A percentile compares a stretch with the other conserved stretches of the same genome.
Evolutionary conservation across 2,113 vertebrate species (phyloP).

Genomic region (Thamnaconus septentrionalis): DNA sequence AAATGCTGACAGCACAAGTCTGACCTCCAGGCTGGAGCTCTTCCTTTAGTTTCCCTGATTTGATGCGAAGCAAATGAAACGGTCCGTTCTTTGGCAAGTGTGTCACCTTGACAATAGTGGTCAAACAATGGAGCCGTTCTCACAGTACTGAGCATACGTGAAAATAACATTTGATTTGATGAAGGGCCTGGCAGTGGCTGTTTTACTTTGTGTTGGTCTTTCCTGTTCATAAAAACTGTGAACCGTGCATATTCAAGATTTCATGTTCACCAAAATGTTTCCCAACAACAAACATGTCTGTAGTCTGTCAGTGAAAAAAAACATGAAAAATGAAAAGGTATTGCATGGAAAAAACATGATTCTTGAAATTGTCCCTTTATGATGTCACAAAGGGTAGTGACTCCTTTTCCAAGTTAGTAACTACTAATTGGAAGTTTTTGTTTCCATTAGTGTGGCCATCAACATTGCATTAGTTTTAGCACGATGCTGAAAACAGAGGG

Average conservation of each 20-base stretch:
- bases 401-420: no score
- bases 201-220: conserved; percentile 2
- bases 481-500: no score
- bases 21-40: conserved; percentile 5
- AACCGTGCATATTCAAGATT: not conserved
- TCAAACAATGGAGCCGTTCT: conserved; percentile 42
- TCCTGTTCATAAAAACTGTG: conserved; percentile 9
- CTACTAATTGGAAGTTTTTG: no score
- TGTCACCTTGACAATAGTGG: conserved; percentile 41
- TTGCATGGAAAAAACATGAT: no score
- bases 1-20: not conserved
- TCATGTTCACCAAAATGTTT: no score
- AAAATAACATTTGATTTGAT: conserved; percentile 53
- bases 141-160: conserved; percentile 13
- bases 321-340: no score
- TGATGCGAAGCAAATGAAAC: conserved; percentile 31
- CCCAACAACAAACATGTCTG: no score
- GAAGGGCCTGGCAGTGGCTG: conserved; percentile 5
- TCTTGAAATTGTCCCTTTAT: no score
- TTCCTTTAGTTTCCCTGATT: conserved; percentile 11
- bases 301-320: no score
- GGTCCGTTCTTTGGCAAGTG: conserved; percentile 32
- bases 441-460: no score
- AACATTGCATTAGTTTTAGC: no score
- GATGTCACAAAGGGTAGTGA: no score